Percentiles rank a stretch among this genome's conserved stretches.
These are phyloP conservation scores for Rhodeus uyekii DNA, from an alignment of 2,797 vertebrate species.

Conservation along the genomic window DNA sequence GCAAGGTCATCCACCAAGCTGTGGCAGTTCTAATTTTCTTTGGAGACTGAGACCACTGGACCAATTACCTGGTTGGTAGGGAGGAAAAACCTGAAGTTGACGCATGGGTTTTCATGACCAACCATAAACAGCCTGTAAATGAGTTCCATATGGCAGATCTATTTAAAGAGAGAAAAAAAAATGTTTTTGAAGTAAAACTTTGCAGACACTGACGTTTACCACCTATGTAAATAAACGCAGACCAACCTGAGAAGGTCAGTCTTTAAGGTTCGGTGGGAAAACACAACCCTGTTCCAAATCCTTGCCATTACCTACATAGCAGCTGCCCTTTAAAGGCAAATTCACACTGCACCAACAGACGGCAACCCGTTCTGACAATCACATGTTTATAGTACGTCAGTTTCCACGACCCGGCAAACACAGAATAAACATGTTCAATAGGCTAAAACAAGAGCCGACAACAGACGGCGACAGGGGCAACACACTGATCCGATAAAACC, in stretches of 20 bases:
- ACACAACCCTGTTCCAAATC: conserved; percentile 4
- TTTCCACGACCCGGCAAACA: background rate
- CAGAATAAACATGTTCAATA: background rate
- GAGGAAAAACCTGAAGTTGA: conserved; percentile 66
- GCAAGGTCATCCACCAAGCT: conserved; percentile 48
- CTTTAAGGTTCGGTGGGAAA: conserved; percentile 30
- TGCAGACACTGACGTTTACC: conserved; percentile 60
- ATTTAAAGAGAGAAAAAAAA: conserved; percentile 49
- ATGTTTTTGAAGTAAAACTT: conserved; percentile 57
- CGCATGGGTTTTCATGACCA: conserved; percentile 52
- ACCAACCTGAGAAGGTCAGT: conserved; percentile 55
- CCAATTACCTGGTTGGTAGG: conserved; percentile 51
- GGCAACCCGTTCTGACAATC: background rate
- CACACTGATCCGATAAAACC: background rate
- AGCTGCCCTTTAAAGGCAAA: background rate
- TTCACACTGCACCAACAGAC: conserved; percentile 1
- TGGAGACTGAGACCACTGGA: conserved; percentile 52
- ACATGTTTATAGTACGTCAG: background rate
- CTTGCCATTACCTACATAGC: background rate
- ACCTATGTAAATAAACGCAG: conserved; percentile 61
- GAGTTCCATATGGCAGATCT: conserved; percentile 55
- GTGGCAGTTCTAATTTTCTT: conserved; percentile 55
- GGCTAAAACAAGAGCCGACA: background rate
- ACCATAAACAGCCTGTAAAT: conserved; percentile 64
- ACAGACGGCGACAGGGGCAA: background rate